Evolutionary conservation across 1,140 invertebrate species (phyloP), one percentile per base, ranked within the genome.

Genomic region (Caenorhabditis inopinata): DNA sequence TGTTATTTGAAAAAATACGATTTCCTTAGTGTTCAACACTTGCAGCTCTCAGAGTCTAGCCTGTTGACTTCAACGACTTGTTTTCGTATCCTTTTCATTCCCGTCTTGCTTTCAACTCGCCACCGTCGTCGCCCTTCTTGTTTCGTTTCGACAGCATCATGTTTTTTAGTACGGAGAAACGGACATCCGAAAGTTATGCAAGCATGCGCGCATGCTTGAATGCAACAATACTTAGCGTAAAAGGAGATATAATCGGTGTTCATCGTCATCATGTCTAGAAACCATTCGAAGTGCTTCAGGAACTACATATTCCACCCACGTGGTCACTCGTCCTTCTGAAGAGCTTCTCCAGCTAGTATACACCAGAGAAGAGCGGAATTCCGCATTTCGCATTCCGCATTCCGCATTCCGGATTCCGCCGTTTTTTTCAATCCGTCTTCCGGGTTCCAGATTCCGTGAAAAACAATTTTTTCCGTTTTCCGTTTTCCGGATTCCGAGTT

Each of bases 31-130:
- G 32, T 68, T 68, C 32, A 42, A 18, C 7, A 38, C 58, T 18
- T 38, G 58, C 38, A 68, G 38, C 38, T 68, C n/a, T n/a, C 35
- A 68, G 3, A 1, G 9, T 9, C 18, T 29, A 68, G 38, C 58
- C 58, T 68, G 58, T 68, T 68, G 58, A 68, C 58, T 68, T 68
- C 7, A 2, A 25, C 27, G 32, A 68, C 23, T 51, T 51, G 53
- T 32, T 58, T 32, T 58, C 51, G n/a, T 16, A 42, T 6, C 32
- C n/a, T 68, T 21, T 18, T 42, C n/a, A 38, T 16, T 29, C 25
- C 11, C 25, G 25, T 68, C 58, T 68, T 68, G 29, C 58, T 29
- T 42, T 16, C n/a, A n/a, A n/a, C n/a, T 68, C 38, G 25, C n/a
- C 25, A 27, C n/a, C n/a, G 32, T 18, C 29, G 32, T 32, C 48